Evolutionary conservation across 2,113 vertebrate species (phyloP).

Genomic region (Ascaphus truei): DNA sequence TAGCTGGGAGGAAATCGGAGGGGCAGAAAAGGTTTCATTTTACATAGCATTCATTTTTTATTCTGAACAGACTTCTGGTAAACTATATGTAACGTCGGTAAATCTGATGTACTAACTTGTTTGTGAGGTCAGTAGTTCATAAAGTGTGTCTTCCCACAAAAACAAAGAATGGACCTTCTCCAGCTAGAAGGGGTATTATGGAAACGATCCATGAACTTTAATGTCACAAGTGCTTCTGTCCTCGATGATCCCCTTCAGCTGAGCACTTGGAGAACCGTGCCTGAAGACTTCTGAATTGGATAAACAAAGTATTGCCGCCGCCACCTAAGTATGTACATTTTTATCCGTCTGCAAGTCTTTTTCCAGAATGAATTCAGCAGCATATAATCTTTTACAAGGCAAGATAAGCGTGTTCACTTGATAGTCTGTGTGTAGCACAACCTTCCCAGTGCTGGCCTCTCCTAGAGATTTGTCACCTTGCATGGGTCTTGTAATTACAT

Average conservation of each 20-base stretch:
- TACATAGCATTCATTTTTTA: neutral
- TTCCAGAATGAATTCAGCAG: neutral
- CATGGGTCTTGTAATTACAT: neutral
- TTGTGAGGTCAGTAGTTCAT: neutral
- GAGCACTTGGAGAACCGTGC: neutral
- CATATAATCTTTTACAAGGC: neutral
- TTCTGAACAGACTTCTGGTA: neutral
- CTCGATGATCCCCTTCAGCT: neutral
- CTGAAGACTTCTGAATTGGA: neutral
- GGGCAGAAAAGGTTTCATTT: neutral
- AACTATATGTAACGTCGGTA: neutral
- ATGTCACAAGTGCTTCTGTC: neutral
- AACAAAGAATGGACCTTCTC: neutral
- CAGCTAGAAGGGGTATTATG: neutral
- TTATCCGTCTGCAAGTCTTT: neutral
- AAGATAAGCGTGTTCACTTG: neutral
- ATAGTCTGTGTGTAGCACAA: too few relatives aligned
- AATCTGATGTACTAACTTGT: neutral
- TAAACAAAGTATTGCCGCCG: neutral
- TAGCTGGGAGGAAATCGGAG: neutral
- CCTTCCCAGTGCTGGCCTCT: neutral
- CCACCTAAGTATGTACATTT: neutral
- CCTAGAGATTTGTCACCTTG: neutral
- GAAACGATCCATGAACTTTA: neutral
- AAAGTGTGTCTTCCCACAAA: neutral